phyloP scores from a whole-genome alignment of 2,797 vertebrate genomes.

The Hozukius guyotensis region DNA sequence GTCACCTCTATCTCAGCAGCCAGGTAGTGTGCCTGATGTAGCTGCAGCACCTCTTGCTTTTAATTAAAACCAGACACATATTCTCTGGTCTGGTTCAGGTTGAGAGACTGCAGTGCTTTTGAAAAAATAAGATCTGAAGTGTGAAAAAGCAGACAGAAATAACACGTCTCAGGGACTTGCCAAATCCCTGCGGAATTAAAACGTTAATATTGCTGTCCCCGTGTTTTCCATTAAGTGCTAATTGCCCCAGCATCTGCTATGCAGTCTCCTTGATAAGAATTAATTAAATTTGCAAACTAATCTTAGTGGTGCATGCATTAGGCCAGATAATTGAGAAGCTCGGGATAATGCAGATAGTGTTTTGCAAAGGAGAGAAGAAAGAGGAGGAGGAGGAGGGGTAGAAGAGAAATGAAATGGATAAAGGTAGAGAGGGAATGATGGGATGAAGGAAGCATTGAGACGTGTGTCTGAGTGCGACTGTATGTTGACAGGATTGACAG shows the following conservation, averaged over 20 bases:
- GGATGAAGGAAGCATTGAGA: conserved; percentile 46
- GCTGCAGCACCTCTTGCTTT: conserved; percentile 52
- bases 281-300: conserved; percentile 88
- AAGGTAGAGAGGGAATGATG: conserved; percentile 61
- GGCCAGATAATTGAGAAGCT: conserved; percentile 80
- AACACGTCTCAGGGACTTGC: conserved; percentile 72
- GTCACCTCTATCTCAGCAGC: conserved; percentile 51
- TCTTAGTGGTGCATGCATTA: conserved; percentile 81
- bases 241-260: conserved; percentile 85
- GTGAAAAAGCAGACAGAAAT: conserved; percentile 69
- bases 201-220: conserved; percentile 81
- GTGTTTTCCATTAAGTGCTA: conserved; percentile 86
- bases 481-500: conserved; percentile 53
- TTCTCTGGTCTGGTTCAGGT: conserved; percentile 70
- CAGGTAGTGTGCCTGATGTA: conserved; percentile 42
- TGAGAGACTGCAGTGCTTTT: conserved; percentile 68
- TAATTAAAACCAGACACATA: conserved; percentile 70
- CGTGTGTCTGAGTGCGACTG: conserved; percentile 31
- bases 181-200: conserved; percentile 80
- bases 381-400: not conserved
- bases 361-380: conserved; percentile 47
- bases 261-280: conserved; percentile 86
- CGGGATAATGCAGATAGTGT: conserved; percentile 75
- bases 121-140: conserved; percentile 74
- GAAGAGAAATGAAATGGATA: conserved; percentile 55